Evolutionary conservation across 2,888 invertebrate genomes (phyloP), one percentile per base, ranked within the genome.

Genomic region (Phengaris arion): DNA sequence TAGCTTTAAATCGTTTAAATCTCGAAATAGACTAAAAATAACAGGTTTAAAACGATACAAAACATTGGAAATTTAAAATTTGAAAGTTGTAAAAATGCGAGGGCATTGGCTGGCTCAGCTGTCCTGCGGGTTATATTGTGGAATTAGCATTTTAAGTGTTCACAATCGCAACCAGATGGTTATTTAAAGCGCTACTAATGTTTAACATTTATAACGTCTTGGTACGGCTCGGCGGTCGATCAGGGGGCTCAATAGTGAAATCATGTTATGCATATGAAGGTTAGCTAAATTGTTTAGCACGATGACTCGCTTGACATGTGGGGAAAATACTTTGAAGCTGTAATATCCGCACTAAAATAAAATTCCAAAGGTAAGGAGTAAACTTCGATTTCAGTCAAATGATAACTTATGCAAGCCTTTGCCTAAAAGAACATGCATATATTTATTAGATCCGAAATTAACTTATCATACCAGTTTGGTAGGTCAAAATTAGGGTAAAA

Each of bases 81-180:
- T 35, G 12, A 13, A 2, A 6, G 54, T n/a, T n/a, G n/a, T n/a
- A n/a, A n/a, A n/a, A n/a, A n/a, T n/a, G n/a, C n/a, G n/a, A n/a
- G n/a, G n/a, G 8, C 52, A 35, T 35, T 35, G 35, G 22, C 35
- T 12, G 46, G 52, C 72, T 72, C 72, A 72, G 72, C 72, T 72
- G 72, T 13, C 12, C 72, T n/a, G 48, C 54, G 22, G 72, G 52
- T 54, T 54, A 54, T 45, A 72, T 35, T 12, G 22, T 22, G 54
- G 35, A 72, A 72, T 72, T 72, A 72, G 72, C 72, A 72, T 72
- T 72, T 72, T 72, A 72, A 72, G 54, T 54, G 35, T 54, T 48
- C 51, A 72, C 54, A 72, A 54, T 72, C 52, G 72, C 54, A 12
- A 48, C 48, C 9, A 15, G 54, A 54, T 22, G 45, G 45, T 46